Percentiles rank a stretch among this genome's conserved stretches.
Evolutionary conservation across 1,140 invertebrate species (phyloP).

Genomic region (Armadillidium nasatum): DNA sequence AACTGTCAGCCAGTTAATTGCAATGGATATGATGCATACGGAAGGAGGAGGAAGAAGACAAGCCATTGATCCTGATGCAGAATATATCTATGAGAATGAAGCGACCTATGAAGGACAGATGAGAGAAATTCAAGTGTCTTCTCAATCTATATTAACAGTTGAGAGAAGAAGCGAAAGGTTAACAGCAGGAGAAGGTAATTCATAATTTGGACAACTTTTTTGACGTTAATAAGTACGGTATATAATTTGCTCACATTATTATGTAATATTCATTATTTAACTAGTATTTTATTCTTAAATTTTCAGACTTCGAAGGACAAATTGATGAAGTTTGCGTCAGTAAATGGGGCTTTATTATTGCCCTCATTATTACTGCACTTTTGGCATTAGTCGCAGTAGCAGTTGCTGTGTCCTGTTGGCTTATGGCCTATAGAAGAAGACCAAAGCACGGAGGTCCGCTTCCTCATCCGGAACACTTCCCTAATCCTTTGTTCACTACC

Average conservation of each 20-base stretch:
- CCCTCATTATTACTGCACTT: conserved; percentile 82
- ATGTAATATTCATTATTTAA: too few species aligned
- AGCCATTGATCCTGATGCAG: conserved; percentile 50
- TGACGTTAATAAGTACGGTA: too few species aligned
- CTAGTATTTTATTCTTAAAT: not conserved
- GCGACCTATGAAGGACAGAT: conserved; percentile 69
- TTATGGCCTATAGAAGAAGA: conserved; percentile 82
- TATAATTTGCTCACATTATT: too few species aligned
- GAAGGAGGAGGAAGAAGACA: conserved; percentile 65
- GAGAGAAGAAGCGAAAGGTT: conserved; percentile 71
- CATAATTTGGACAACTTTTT: too few species aligned
- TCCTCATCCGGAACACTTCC: conserved; percentile 89
- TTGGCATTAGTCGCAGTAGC: conserved; percentile 86
- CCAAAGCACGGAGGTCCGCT: conserved; percentile 79
- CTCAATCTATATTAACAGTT: conserved; percentile 82
- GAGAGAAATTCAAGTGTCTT: conserved; percentile 84
- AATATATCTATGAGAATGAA: conserved; percentile 35
- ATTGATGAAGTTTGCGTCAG: conserved; percentile 85
- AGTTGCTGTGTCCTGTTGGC: conserved; percentile 88
- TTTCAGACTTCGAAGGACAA: conserved; percentile 49
- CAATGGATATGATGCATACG: conserved; percentile 81
- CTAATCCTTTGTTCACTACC: conserved; percentile 86
- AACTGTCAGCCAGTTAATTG: conserved; percentile 93
- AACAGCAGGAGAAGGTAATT: conserved; percentile 59
- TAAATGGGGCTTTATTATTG: conserved; percentile 85